Evolutionary conservation across 2,797 vertebrate genomes (phyloP).

Genomic region (Notoglanidium macrostoma): DNA sequence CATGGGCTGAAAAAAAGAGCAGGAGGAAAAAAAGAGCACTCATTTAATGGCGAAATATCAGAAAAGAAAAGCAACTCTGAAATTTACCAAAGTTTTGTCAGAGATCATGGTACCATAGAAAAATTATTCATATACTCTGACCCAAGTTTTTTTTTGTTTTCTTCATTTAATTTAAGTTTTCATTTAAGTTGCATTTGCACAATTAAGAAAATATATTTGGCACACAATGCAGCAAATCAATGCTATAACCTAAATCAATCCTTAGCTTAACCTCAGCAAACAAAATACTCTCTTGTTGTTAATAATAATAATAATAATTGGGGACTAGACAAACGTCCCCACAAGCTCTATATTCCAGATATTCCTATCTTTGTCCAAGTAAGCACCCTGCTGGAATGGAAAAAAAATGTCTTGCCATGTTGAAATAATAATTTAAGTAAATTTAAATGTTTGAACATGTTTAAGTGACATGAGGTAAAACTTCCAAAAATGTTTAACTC

Average conservation of each 20-base stretch:
- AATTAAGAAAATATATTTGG: too few relatives aligned
- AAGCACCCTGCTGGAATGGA: too few relatives aligned
- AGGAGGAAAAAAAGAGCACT: background rate
- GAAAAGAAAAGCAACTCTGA: background rate
- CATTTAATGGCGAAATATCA: background rate
- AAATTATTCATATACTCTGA: background rate
- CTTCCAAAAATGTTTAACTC: background rate
- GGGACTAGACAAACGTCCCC: too few relatives aligned
- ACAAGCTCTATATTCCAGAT: too few relatives aligned
- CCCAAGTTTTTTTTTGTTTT: background rate
- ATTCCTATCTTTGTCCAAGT: too few relatives aligned
- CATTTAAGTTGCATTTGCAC: background rate
- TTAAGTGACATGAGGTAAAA: background rate
- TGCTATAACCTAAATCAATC: too few relatives aligned
- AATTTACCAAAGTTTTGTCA: background rate
- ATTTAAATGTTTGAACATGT: background rate
- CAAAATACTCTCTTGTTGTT: too few relatives aligned
- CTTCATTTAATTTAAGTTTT: too few relatives aligned
- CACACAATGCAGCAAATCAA: too few relatives aligned
- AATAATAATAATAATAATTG: too few relatives aligned
- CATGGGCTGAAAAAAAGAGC: background rate
- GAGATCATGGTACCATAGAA: background rate
- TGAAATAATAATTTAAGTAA: background rate
- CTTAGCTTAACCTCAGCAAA: too few relatives aligned
- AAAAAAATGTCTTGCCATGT: background rate